Evolutionary conservation across 2,797 vertebrate genomes (phyloP), one percentile per base, ranked within the genome.

Genomic region (Pteronotus mesoamericanus): DNA sequence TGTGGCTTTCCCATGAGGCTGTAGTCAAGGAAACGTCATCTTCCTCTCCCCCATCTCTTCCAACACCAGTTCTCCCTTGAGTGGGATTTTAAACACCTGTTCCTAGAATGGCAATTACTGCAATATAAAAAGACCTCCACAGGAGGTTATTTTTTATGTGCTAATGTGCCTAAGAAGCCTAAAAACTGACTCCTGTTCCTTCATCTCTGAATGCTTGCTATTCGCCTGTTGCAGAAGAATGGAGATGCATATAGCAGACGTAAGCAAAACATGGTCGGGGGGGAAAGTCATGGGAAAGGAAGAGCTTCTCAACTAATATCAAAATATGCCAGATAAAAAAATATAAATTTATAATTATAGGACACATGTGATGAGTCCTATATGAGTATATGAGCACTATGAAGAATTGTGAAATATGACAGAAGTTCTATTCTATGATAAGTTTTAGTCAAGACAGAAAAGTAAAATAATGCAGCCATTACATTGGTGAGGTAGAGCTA

Each of bases 221-320:
- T 96, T 95, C 90, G 44, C 29, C 83, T 94, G 9, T 39, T 96
- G 53, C 88, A 94, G 64, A 93, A 83, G 74, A 96, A 90, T 39
- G n/a, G 85, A 92, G 74, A 96, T 96, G 92, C 46, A 8, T 42
- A 75, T 11, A 72, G 46, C 78, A 94, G 88, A 97, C 1, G 12
- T 95, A 95, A 95, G 91, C 77, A 92, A 94, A 72, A 89, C n/a
- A 48, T 64, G 68, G 32, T 42, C n/a, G 15, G 12, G 5, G 72
- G 21, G 12, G 29, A 39, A 3, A 6, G 32, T 24, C 48, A 8
- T 0, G 5, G n/a, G n/a, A 29, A 89, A 22, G 61, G 14, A 71
- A 89, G 32, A 61, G 0, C 59, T 78, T 91, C 77, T 53, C 66
- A 80, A 46, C 5, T n/a, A 59, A 94, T 85, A n/a, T 74, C 48